Conservation (phyloP, 1,140 invertebrate genomes). For the Aphis craccivora region DNA sequence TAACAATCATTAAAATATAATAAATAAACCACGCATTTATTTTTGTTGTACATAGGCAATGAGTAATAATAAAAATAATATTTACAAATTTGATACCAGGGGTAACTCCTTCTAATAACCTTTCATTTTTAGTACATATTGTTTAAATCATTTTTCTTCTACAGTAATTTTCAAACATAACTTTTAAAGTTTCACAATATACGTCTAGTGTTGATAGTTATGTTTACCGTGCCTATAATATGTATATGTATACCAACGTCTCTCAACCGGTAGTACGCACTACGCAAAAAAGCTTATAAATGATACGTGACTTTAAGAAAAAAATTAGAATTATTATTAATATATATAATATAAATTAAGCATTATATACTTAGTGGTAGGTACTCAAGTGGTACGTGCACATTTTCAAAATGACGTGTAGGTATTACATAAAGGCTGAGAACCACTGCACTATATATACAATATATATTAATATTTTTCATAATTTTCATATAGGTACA, state of each 20-base stretch:
- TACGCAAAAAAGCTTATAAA: not conserved
- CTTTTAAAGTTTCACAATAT: not conserved
- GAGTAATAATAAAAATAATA: not conserved
- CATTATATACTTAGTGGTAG: not conserved
- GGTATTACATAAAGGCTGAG: not conserved
- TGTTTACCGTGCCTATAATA: not conserved
- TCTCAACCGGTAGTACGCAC: not conserved
- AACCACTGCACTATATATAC: not conserved
- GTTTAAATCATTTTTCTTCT: not conserved
- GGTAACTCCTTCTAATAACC: not conserved
- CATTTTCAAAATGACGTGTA: not conserved
- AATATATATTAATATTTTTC: not conserved
- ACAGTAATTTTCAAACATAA: not conserved
- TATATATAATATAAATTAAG: not conserved
- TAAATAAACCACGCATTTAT: not conserved
- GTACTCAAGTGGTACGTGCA: not conserved
- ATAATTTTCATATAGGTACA: too few species aligned
- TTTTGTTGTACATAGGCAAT: not conserved
- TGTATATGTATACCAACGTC: not conserved
- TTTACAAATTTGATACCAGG: not conserved
- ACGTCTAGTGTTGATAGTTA: not conserved
- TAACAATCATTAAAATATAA: not conserved
- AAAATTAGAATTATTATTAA: constrained; percentile 3
- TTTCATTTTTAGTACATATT: not conserved
- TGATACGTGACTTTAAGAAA: not conserved